Evolutionary conservation across 92 coral and sea anemone species (phyloP).

Genomic region (Phenganax subtilis): DNA sequence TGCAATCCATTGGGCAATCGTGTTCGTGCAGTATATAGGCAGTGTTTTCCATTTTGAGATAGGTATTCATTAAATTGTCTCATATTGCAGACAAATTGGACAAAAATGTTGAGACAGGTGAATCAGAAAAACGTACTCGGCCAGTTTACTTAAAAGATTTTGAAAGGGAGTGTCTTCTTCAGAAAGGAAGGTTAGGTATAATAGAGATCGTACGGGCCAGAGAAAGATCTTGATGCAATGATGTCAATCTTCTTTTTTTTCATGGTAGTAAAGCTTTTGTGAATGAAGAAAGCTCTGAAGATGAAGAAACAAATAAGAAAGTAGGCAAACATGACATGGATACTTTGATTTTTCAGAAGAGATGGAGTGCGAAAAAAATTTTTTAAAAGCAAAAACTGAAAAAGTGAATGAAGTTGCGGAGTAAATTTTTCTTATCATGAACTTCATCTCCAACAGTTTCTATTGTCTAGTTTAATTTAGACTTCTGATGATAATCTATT

Average conservation of each 20-base stretch:
- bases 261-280: conserved; percentile 73
- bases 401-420: no score
- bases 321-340: no score
- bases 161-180: conserved; percentile 77
- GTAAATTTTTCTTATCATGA: no score
- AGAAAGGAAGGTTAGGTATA: conserved; percentile 72
- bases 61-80: neutral
- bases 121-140: conserved; percentile 52
- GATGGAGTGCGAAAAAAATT: no score
- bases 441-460: neutral
- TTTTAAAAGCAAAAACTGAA: no score
- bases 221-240: no score
- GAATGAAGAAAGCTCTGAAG: conserved; percentile 69
- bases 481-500: neutral
- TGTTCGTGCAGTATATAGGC: neutral
- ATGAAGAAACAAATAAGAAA: conserved; percentile 24
- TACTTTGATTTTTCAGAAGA: no score
- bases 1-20: neutral
- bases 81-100: conserved; percentile 13
- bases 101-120: conserved; percentile 51
- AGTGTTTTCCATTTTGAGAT: neutral
- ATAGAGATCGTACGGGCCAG: neutral
- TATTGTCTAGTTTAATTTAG: neutral
- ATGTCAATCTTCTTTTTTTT: neutral
- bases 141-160: conserved; percentile 84